Percentiles rank a stretch among this genome's conserved stretches.
Evolutionary conservation across 1,140 invertebrate genomes (phyloP).

Genomic region (Drosophila asahinai): DNA sequence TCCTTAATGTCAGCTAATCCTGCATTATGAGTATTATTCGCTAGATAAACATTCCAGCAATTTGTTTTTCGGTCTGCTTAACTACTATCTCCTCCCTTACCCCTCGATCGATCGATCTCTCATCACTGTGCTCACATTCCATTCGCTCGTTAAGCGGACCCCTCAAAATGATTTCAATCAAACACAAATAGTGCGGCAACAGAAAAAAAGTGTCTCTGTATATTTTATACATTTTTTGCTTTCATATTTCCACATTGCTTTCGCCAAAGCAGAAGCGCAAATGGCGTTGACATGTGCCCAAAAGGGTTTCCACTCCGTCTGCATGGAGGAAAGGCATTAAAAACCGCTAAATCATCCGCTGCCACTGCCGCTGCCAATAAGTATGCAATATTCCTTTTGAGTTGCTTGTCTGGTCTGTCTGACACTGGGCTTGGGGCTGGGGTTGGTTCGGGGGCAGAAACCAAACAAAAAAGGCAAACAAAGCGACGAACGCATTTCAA

Average conservation of each 20-base stretch:
- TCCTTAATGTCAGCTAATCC: not conserved
- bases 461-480: conserved; percentile 68
- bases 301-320: conserved; percentile 36
- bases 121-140: conserved; percentile 8
- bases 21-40: not conserved
- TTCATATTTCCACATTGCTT: conserved; percentile 13
- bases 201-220: conserved; percentile 8
- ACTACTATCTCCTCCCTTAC: not conserved
- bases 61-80: conserved; percentile 2
- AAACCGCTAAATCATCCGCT: conserved; percentile 76
- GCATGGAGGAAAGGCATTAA: conserved; percentile 58
- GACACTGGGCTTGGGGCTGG: not conserved
- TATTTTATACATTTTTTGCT: conserved; percentile 30
- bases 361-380: conserved; percentile 61
- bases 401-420: conserved; percentile 67
- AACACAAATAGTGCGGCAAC: conserved; percentile 23
- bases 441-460: conserved; percentile 18
- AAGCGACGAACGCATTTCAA: conserved; percentile 66
- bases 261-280: conserved; percentile 49
- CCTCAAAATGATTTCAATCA: conserved; percentile 59
- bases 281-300: conserved; percentile 70
- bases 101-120: not conserved
- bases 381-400: conserved; percentile 73
- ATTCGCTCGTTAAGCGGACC: conserved; percentile 30
- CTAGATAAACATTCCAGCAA: not conserved